Conservation (phyloP, 2,888 invertebrate species). For the Dasysyrphus albostriatus region DNA sequence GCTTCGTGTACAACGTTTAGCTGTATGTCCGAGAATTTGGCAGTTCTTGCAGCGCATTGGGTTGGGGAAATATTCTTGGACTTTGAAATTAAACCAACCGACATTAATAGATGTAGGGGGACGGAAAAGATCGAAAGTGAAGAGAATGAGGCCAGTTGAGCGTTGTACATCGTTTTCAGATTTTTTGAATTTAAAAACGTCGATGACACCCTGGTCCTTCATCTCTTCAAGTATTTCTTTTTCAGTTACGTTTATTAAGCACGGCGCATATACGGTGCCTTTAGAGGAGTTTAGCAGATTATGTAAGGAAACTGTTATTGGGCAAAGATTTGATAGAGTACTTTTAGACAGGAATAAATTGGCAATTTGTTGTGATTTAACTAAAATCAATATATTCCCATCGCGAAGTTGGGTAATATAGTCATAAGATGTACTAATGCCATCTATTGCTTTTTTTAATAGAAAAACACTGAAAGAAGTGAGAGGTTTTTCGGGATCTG, state of each 20-base stretch:
- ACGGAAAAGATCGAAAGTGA: slow-evolving; percentile 1
- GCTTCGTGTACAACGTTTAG: not conserved
- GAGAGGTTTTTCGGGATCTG: no score
- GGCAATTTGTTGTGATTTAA: no score
- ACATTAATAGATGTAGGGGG: not conserved
- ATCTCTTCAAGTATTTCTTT: slow-evolving; percentile 2
- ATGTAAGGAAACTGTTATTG: not conserved
- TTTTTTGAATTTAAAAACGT: no score
- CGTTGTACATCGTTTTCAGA: not conserved
- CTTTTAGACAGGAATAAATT: not conserved
- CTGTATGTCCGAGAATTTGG: slow-evolving; percentile 4
- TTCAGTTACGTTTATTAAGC: slow-evolving; percentile 7
- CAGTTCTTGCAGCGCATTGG: slow-evolving; percentile 16
- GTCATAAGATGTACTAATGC: no score
- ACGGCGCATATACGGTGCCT: not conserved
- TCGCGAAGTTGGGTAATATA: no score
- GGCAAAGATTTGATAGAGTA: slow-evolving; percentile 1
- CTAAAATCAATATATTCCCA: no score
- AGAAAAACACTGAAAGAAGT: no score
- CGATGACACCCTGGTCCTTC: no score
- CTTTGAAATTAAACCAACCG: slow-evolving; percentile 2
- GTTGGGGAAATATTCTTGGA: not conserved
- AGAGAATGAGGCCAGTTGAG: slow-evolving; percentile 1
- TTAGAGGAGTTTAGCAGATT: not conserved
- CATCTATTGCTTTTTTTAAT: no score